Evolutionary conservation across 2,113 vertebrate genomes (phyloP).

Genomic region (Chamaea fasciata): DNA sequence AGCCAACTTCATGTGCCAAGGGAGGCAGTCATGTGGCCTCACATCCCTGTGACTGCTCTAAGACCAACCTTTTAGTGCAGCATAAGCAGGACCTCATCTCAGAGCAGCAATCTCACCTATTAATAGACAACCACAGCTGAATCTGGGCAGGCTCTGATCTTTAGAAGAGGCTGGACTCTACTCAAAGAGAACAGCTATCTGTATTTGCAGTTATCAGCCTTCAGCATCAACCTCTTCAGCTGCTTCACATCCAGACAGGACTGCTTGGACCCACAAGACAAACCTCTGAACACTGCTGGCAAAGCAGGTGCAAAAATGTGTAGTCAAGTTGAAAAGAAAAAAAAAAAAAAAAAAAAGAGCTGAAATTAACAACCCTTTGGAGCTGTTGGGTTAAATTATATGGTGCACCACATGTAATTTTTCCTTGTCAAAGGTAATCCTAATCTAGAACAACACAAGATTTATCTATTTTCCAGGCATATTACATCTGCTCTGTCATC

Average conservation of each 20-base stretch:
- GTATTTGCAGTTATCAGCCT: background rate
- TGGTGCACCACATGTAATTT: background rate
- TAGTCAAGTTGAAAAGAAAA: background rate
- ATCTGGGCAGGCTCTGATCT: background rate
- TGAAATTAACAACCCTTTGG: background rate
- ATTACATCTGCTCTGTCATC: background rate
- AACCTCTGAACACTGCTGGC: background rate
- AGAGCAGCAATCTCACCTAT: background rate
- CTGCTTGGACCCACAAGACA: background rate
- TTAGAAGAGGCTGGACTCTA: background rate
- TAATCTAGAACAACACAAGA: background rate
- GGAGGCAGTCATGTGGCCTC: background rate
- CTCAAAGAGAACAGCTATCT: background rate
- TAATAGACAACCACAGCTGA: background rate
- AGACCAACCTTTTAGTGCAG: background rate
- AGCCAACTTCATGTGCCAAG: background rate
- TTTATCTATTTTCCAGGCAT: background rate
- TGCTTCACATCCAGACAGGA: background rate
- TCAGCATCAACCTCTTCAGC: background rate
- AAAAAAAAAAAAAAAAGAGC: background rate
- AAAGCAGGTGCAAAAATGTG: background rate
- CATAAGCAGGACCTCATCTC: background rate
- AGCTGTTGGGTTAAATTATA: background rate
- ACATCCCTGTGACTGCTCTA: background rate
- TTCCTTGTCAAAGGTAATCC: background rate